A percentile compares a stretch with the other conserved stretches of the same genome.
Evolutionary conservation across 1,140 invertebrate species (phyloP).

Genomic region (Leptopilina boulardi): DNA sequence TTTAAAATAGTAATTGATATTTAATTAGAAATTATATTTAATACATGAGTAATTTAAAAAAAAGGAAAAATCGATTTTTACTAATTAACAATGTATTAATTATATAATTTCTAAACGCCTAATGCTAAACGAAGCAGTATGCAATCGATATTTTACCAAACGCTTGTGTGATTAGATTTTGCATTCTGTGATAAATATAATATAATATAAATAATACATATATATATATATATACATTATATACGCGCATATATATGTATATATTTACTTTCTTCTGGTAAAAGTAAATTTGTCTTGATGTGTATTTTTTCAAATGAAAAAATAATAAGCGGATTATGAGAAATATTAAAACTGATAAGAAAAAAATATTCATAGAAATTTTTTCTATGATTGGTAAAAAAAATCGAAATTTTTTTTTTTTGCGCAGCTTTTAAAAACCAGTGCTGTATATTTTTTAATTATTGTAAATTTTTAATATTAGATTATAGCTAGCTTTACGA

Average conservation of each 20-base stretch:
- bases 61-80: no score
- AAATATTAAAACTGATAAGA: background rate
- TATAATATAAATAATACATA: background rate
- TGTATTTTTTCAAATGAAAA: constrained; percentile 10
- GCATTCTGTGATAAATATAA: constrained; percentile 30
- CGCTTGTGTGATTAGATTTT: constrained; percentile 41
- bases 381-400: background rate
- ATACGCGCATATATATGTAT: no score
- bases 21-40: background rate
- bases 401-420: background rate
- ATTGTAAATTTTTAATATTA: constrained; percentile 13
- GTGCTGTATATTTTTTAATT: constrained; percentile 19
- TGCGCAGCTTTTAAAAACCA: background rate
- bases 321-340: no score
- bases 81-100: background rate
- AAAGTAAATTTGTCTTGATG: background rate
- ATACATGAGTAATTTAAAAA: background rate
- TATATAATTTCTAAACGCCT: constrained; percentile 13
- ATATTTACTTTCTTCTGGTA: background rate
- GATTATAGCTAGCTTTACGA: constrained; percentile 13
- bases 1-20: constrained; percentile 22
- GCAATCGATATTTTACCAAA: constrained; percentile 19
- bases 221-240: no score
- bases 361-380: background rate
- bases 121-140: constrained; percentile 35